Evolutionary conservation across 1,140 invertebrate species (phyloP).

Genomic region (Paralvinella palmiformis): DNA sequence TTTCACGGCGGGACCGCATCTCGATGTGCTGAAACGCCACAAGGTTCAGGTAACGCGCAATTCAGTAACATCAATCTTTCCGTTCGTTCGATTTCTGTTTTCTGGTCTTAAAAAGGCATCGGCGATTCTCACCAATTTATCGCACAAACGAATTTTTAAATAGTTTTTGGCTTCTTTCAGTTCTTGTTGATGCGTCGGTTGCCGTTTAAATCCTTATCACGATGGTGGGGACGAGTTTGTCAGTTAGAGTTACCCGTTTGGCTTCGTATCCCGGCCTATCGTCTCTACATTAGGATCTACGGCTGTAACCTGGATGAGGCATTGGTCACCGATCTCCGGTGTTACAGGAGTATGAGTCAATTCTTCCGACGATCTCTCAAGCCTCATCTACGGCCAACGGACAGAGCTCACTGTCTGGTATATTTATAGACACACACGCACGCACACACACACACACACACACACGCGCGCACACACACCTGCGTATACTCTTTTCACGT

Average conservation of each 20-base stretch:
- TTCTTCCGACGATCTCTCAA: conserved; percentile 81
- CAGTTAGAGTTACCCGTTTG: conserved; percentile 69
- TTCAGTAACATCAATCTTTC: too few species aligned
- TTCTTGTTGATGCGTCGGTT: conserved; percentile 42
- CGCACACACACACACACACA: neutral
- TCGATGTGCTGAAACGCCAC: too few species aligned
- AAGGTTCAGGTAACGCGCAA: too few species aligned
- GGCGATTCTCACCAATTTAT: too few species aligned
- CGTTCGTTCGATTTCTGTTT: too few species aligned
- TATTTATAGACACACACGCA: neutral
- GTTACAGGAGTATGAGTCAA: conserved; percentile 74
- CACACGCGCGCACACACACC: neutral
- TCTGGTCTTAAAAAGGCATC: too few species aligned
- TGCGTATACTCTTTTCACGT: too few species aligned
- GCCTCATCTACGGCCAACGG: conserved; percentile 67
- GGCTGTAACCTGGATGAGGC: conserved; percentile 82
- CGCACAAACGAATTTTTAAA: too few species aligned
- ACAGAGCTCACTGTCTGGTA: conserved; percentile 29
- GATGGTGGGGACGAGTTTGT: conserved; percentile 78
- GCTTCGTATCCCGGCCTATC: conserved; percentile 68
- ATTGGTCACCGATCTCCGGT: conserved; percentile 44
- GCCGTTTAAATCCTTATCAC: conserved; percentile 73
- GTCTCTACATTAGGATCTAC: conserved; percentile 67
- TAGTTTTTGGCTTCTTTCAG: neutral
- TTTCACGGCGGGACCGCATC: too few species aligned